Conservation (phyloP, 2,888 invertebrate species). For the Drosophila siamana region DNA sequence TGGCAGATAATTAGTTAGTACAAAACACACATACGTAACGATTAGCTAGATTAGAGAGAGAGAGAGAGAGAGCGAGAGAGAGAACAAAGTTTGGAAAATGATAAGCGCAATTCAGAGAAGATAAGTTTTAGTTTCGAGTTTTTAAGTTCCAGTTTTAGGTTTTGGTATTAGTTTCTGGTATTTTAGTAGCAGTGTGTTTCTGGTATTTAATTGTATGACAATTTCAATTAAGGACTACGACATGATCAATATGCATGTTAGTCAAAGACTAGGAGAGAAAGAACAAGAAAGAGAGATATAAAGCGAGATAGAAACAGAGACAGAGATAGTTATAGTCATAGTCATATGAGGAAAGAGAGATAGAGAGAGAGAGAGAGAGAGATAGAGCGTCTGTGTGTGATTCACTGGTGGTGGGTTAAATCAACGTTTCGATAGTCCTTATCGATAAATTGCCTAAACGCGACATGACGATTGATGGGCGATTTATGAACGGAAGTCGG, state of each 20-base stretch:
- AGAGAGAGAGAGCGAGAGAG: constrained; percentile 11
- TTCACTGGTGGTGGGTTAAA: constrained; percentile 13
- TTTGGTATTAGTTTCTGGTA: constrained; percentile 8
- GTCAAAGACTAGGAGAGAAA: constrained; percentile 19
- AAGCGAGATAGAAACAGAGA: constrained; percentile 21
- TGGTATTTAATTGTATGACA: constrained; percentile 41
- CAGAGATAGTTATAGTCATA: constrained; percentile 11
- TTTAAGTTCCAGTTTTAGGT: constrained; percentile 4
- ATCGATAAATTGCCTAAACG: constrained; percentile 2
- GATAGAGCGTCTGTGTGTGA: constrained; percentile 10
- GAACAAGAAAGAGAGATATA: constrained; percentile 15
- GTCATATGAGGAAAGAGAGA: constrained; percentile 17
- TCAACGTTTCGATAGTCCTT: constrained; percentile 8
- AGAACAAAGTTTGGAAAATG: constrained; percentile 60
- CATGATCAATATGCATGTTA: constrained; percentile 62
- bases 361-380: constrained; percentile 13
- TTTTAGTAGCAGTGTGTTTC: constrained; percentile 24
- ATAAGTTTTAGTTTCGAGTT: constrained; percentile 34
- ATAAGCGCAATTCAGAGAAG: constrained; percentile 53
- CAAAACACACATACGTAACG: constrained; percentile 72
- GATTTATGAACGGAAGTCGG: constrained; percentile 25
- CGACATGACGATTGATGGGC: constrained; percentile 17
- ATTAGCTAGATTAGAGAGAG: constrained; percentile 38
- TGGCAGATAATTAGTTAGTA: constrained; percentile 33
- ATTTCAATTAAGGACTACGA: constrained; percentile 63